Percentiles rank a stretch among this genome's conserved stretches.
Conservation (phyloP, 2,797 vertebrate species). For the Pipistrellus kuhlii region DNA sequence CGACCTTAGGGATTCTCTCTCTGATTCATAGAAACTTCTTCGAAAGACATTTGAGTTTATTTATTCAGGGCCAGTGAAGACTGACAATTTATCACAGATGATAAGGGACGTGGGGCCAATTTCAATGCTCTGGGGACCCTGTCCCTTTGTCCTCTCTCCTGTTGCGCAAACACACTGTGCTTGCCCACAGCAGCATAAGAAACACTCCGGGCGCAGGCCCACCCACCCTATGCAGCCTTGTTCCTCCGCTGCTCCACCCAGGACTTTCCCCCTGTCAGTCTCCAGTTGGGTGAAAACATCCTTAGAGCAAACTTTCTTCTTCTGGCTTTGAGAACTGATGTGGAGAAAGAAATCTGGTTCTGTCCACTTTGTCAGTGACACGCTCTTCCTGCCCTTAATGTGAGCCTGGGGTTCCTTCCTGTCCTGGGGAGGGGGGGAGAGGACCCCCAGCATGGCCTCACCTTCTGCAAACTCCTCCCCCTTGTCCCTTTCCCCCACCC, state of each 20-base stretch:
- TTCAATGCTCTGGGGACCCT: background rate
- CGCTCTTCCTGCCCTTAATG: background rate
- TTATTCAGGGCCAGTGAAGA: background rate
- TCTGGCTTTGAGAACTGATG: background rate
- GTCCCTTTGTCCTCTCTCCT: background rate
- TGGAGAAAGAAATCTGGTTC: background rate
- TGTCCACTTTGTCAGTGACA: background rate
- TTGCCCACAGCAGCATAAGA: background rate
- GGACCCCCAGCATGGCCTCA: background rate
- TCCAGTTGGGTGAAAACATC: background rate
- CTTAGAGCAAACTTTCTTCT: background rate
- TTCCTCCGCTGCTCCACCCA: background rate
- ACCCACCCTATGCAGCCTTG: background rate
- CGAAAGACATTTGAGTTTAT: slow-evolving; percentile 12
- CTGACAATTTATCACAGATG: background rate
- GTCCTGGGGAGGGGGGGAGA: too few species aligned
- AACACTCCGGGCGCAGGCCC: background rate
- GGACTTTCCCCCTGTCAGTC: background rate
- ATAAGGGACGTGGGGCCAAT: background rate
- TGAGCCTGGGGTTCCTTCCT: background rate
- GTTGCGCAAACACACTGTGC: background rate
- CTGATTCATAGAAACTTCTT: background rate
- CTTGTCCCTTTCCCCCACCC: background rate
- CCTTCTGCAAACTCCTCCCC: background rate
- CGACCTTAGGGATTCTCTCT: background rate